Evolutionary conservation across 1,140 invertebrate genomes (phyloP).

Genomic region (Pararge aegeria): DNA sequence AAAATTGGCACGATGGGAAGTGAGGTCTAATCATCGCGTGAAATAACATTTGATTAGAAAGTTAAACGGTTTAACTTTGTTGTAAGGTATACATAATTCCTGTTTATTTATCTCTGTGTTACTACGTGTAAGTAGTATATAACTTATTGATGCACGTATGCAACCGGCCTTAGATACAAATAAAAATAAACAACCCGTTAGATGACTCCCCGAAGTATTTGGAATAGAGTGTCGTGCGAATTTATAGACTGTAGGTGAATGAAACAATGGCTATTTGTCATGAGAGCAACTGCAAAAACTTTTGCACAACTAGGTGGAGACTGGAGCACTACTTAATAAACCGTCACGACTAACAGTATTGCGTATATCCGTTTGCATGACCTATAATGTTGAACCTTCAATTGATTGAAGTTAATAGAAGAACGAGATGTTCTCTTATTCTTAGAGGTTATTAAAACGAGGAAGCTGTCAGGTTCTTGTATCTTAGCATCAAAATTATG

Average conservation of each 20-base stretch:
- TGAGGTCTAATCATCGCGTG: too few relatives aligned
- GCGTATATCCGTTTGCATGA: constrained; percentile 16
- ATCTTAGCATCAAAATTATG: not conserved
- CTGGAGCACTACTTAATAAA: constrained; percentile 21
- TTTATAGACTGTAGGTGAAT: constrained; percentile 16
- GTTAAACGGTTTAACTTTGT: too few relatives aligned
- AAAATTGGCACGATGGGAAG: too few relatives aligned
- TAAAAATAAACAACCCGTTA: constrained; percentile 16
- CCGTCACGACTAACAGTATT: constrained; percentile 15
- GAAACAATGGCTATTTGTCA: constrained; percentile 20
- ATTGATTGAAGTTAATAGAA: not conserved
- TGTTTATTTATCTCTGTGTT: too few relatives aligned
- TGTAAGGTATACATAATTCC: too few relatives aligned
- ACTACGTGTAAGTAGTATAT: too few relatives aligned
- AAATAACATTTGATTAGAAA: too few relatives aligned
- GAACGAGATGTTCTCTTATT: constrained; percentile 1
- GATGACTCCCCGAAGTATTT: constrained; percentile 32
- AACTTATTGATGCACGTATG: too few relatives aligned
- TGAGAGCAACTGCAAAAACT: constrained; percentile 21
- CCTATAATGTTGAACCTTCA: constrained; percentile 17
- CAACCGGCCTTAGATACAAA: too few relatives aligned
- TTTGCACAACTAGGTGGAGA: constrained; percentile 1
- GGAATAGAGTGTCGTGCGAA: constrained; percentile 52
- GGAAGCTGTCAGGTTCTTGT: not conserved
- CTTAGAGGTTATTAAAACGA: constrained; percentile 3